Percentiles rank a stretch among this genome's conserved stretches.
Conservation (phyloP, 2,797 vertebrate genomes). For the Crocodylus rhombifer region DNA sequence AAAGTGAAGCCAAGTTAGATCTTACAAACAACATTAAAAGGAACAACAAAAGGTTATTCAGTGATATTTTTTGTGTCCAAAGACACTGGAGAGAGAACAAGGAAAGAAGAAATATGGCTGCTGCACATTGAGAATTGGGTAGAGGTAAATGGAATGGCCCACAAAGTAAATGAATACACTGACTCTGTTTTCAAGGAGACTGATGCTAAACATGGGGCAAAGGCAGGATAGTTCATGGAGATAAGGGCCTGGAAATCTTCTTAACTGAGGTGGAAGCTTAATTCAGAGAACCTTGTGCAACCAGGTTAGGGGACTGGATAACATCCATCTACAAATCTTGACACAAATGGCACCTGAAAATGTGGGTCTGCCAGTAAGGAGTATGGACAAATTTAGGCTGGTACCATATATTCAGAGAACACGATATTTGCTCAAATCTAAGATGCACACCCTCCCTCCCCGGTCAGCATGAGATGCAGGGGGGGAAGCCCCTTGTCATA, state of each 20-base stretch:
- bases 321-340: neutral
- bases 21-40: too few relatives aligned
- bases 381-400: neutral
- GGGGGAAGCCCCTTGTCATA: too few relatives aligned
- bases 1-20: too few relatives aligned
- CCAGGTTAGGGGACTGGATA: too few relatives aligned
- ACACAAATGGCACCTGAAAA: neutral
- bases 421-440: too few relatives aligned
- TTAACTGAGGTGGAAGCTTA: too few relatives aligned
- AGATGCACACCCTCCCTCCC: too few relatives aligned
- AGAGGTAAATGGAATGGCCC: neutral
- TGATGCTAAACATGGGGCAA: neutral
- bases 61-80: too few relatives aligned
- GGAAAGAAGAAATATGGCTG: neutral
- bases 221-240: neutral
- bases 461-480: too few relatives aligned
- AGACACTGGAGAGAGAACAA: neutral
- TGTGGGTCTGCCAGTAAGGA: neutral
- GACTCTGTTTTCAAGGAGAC: neutral
- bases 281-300: too few relatives aligned
- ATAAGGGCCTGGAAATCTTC: neutral
- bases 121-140: neutral
- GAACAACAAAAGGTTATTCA: too few relatives aligned
- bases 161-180: neutral
- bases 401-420: neutral